Evolutionary conservation across 2,888 invertebrate species (phyloP), one percentile per base, ranked within the genome.

Genomic region (Drosophila lacicola): DNA sequence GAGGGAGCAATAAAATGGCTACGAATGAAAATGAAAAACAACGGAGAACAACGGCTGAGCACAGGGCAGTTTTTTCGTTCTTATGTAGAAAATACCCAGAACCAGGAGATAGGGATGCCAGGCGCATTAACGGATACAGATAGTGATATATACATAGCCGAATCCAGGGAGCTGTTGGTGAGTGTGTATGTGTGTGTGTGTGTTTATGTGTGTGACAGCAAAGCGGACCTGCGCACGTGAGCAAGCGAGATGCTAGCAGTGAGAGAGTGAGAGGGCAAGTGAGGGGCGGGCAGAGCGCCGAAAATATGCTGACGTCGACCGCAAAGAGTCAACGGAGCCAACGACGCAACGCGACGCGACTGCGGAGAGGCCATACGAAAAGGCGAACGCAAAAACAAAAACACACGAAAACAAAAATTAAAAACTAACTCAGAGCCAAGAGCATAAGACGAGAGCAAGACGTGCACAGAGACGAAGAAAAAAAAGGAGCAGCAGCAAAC

Each of bases 1-100:
- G 78, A 76, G 69, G 71, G 61, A 74, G 72, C 72, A 79, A 73
- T 84, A 82, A 88, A 88, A 83, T 87, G 88, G 82, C 85, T 74
- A 53, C 82, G 75, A 84, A 68, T 57, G 70, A 79, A 74, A 83
- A 81, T 81, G 76, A 57, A 70, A 60, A 60, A 62, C 69, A 64
- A 63, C 62, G 50, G 55, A 55, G 55, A 60, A 65, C 44, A 50
- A 60, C 50, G 51, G 41, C 63, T 36, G 56, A 74, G 60, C 37
- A 56, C 62, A 82, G 75, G 74, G 71, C 67, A 73, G 70, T 75
- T 78, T 78, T 76, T 65, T 74, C 57, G 17, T 17, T 56, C 34
- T 41, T 44, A 29, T 65, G 68, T 45, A 50, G 64, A 75, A 79
- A 29, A 79, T 74, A 77, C 63, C 54, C 54, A 66, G 68, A 61